Base-by-base conservation (phyloP, 1,140 invertebrate species). In the Aphaenogaster ashmeadi region DNA sequence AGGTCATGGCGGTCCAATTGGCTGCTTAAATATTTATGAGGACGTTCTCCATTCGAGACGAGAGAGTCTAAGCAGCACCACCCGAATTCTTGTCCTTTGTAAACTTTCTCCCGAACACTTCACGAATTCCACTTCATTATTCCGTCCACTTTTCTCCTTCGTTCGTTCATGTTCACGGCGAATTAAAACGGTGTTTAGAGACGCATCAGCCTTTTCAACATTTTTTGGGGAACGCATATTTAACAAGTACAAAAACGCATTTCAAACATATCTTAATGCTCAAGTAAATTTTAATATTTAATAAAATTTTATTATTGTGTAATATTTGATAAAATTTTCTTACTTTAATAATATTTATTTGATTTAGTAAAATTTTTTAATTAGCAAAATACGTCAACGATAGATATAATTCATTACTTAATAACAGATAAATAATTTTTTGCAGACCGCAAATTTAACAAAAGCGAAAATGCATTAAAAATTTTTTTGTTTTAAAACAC, bases 31-130 rank as follows among this genome's bases (percentile, higher is more conserved):
- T 90, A 90, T 90, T 90, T 89, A 90, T 89, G 89, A 89, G 75
- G 64, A 89, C 74, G 56, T 89, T 89, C 88, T 64, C 72, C 69
- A 33, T 50, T 58, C 77, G 75, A 67, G 52, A 71, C 44, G 36
- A 50, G 47, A 56, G 75, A 64, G 86, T 27, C 69, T 81, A 64
- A 84, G 38, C 67, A 62, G 58, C 89, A 44, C 86, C 75, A 85
- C 87, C 91, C 90, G 86, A 91, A 91, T 88, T 91, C 89, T 75
- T 71, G 66, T 91, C 88, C 91, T 88, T 83, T 90, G 80, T 86
- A 86, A 81, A 88, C 77, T 88, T 89, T 86, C 86, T 90, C 89
- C 71, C 41, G 56, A 47, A 47, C 27, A 50, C 41, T 33, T 81
- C 4, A 56, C 27, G 62, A 38, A 47, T 21, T 21, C 54, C 33